Conservation (phyloP, 1,140 invertebrate genomes). For the Stegodyphus dumicola region DNA sequence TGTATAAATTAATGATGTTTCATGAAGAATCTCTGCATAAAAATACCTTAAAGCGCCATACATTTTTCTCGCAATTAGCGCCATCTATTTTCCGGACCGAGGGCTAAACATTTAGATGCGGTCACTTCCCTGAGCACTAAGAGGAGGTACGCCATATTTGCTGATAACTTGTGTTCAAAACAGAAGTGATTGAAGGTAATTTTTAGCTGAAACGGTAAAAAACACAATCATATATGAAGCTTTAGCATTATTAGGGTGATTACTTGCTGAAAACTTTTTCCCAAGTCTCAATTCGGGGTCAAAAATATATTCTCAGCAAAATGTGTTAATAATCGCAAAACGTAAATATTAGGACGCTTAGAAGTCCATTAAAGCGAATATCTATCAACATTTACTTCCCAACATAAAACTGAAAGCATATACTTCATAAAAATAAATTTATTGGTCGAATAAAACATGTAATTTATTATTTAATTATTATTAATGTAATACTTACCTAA, state of each 20-base stretch:
- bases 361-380: background rate
- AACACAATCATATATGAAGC: no score
- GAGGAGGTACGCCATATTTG: conserved; percentile 39
- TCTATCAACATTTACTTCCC: background rate
- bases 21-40: background rate
- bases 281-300: background rate
- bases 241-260: no score
- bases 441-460: background rate
- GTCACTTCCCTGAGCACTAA: conserved; percentile 14
- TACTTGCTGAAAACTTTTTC: no score
- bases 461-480: conserved; percentile 26
- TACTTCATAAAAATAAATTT: conserved; percentile 34
- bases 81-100: conserved; percentile 59
- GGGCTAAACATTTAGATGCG: conserved; percentile 31
- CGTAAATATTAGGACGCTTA: conserved; percentile 4
- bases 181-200: no score
- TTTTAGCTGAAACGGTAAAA: no score
- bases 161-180: background rate
- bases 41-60: conserved; percentile 23
- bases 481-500: conserved; percentile 51
- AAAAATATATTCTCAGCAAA: no score
- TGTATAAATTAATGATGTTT: background rate
- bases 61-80: conserved; percentile 60
- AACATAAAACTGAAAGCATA: background rate
- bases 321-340: no score